Evolutionary conservation across 1,140 invertebrate species (phyloP).

Genomic region (Cotesia vestalis): DNA sequence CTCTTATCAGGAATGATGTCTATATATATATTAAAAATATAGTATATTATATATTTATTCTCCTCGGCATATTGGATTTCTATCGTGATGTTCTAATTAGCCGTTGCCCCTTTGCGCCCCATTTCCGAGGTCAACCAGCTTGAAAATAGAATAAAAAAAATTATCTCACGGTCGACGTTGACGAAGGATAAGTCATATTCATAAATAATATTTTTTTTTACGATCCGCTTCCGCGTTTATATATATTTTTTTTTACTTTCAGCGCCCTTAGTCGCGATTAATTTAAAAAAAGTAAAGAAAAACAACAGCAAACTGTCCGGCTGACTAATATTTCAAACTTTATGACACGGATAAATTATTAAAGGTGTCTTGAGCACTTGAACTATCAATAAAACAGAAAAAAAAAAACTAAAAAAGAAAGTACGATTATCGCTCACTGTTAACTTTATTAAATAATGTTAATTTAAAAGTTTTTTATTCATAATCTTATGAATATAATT

Average conservation of each 20-base stretch:
- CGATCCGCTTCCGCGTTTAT: background rate
- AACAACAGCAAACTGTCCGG: no score
- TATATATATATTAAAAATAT: no score
- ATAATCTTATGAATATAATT: background rate
- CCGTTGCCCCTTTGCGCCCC: conserved; percentile 39
- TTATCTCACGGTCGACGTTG: conserved; percentile 36
- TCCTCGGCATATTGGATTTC: conserved; percentile 39
- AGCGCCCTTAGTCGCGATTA: no score
- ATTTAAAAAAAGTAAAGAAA: no score
- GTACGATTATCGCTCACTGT: background rate
- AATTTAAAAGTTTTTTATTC: no score
- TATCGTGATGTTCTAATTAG: conserved; percentile 41
- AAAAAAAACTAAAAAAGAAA: background rate
- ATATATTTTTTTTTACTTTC: conserved; percentile 6
- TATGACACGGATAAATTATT: no score
- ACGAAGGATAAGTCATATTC: conserved; percentile 33
- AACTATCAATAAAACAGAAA: background rate
- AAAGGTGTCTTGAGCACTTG: no score
- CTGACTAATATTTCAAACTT: no score
- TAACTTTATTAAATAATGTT: background rate
- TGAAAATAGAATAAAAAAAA: conserved; percentile 39
- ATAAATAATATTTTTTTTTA: conserved; percentile 29
- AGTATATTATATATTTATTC: conserved; percentile 14
- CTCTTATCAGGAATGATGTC: background rate
- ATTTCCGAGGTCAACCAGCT: conserved; percentile 39